Conservation (phyloP, 2,888 invertebrate species). For the Thymelicus acteon region DNA sequence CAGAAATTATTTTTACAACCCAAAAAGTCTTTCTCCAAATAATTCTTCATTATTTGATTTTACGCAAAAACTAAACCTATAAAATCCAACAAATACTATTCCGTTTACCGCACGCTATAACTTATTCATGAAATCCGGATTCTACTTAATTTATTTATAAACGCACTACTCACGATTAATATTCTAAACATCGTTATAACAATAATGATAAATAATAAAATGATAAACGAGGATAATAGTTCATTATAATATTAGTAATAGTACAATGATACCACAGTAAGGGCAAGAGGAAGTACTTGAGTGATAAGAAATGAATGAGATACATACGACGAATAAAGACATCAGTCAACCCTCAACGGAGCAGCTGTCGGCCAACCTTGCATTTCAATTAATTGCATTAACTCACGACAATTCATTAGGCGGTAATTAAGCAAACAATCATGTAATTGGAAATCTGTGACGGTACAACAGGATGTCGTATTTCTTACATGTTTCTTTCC, state of each 20-base stretch:
- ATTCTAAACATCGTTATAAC: no score
- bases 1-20: no score
- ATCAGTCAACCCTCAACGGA: slow-evolving; percentile 17
- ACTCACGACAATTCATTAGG: slow-evolving; percentile 27
- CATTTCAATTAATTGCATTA: slow-evolving; percentile 33
- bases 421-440: slow-evolving; percentile 31
- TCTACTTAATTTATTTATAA: no score
- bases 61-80: no score
- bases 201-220: background rate
- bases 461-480: slow-evolving; percentile 24
- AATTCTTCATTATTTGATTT: no score
- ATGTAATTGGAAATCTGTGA: slow-evolving; percentile 32
- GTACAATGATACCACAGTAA: slow-evolving; percentile 6
- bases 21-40: no score
- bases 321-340: slow-evolving; percentile 13
- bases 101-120: no score
- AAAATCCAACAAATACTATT: no score
- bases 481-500: background rate
- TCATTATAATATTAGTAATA: background rate
- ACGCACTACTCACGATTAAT: no score
- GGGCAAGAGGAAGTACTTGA: slow-evolving; percentile 8
- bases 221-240: background rate
- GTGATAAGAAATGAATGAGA: slow-evolving; percentile 21
- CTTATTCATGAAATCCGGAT: no score
- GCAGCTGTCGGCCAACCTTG: slow-evolving; percentile 26